phyloP scores from a whole-genome alignment of 2,113 vertebrate genomes.

The Chloropsis cyanopogon region DNA sequence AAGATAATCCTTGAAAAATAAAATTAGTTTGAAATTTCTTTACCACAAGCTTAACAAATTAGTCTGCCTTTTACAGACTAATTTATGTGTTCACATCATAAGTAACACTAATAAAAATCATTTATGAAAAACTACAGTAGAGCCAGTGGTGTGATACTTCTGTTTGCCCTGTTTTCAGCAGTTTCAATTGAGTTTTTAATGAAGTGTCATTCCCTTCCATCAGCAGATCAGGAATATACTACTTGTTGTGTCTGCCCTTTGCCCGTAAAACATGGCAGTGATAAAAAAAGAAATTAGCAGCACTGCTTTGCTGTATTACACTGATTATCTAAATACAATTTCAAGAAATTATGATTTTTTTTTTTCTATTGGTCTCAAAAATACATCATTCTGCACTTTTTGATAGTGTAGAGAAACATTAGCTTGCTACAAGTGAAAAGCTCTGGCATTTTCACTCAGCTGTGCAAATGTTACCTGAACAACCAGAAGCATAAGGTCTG shows the following conservation, averaged over 20 bases:
- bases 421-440: not conserved
- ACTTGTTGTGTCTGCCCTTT: not conserved
- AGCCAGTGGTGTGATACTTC: not conserved
- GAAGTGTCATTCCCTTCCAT: not conserved
- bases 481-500: not conserved
- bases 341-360: not conserved
- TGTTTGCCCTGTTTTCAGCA: not conserved
- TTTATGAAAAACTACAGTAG: not conserved
- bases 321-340: not conserved
- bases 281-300: not conserved
- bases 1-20: not conserved
- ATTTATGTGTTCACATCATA: not conserved
- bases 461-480: not conserved
- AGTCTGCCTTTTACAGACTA: not conserved
- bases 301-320: not conserved
- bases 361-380: not conserved
- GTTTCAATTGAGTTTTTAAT: not conserved
- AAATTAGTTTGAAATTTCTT: not conserved
- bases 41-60: not conserved
- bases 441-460: not conserved
- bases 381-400: not conserved
- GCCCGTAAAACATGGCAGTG: rapidly evolving
- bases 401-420: not conserved
- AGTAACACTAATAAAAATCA: not conserved
- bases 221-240: not conserved